Evolutionary conservation across 2,888 invertebrate genomes (phyloP), one percentile per base, ranked within the genome.

Genomic region (Pandemis cinnamomeana): DNA sequence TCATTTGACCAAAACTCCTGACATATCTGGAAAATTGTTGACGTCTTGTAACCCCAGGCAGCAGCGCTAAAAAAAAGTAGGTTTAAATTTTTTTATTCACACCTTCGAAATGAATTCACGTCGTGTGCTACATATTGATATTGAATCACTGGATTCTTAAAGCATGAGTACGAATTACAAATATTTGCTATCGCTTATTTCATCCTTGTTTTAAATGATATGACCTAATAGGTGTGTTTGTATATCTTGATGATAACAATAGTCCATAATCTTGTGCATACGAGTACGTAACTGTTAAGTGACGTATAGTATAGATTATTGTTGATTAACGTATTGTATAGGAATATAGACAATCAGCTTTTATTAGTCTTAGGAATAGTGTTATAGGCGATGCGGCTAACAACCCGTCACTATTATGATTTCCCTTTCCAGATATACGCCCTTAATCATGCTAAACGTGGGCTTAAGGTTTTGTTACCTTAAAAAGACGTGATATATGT

Each of bases 231-330:
- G 48, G 69, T 53, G 69, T 64, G 27, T 51, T n/a, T 53, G 36
- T 46, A 71, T 71, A 15, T 36, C 46, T 42, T 15, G 66, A 51
- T 64, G 73, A 73, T 73, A 73, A 66, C 73, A 73, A 66, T 73
- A 42, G 64, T 11, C 41, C 64, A 51, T 46, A 63, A 36, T 66
- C 51, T 69, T 36, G 55, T 58, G n/a, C 42, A 60, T 15, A 53
- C 51, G n/a, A 27, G 46, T 10, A 53, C 51, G n/a, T 46, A 46
- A 46, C 44, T 10, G 51, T 48, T 13, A 7, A 41, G 60, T 60
- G 27, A 60, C n/a, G 61, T 61, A 36, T 41, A 13, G 5, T 60
- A 42, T 13, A 42, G 36, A 41, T 61, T 61, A 42, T 61, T 61
- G n/a, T 36, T 15, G 5, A 60, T 60, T 36, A n/a, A 6, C 13